phyloP scores from a whole-genome alignment of 2,888 invertebrate genomes.

The Allacma fusca region DNA sequence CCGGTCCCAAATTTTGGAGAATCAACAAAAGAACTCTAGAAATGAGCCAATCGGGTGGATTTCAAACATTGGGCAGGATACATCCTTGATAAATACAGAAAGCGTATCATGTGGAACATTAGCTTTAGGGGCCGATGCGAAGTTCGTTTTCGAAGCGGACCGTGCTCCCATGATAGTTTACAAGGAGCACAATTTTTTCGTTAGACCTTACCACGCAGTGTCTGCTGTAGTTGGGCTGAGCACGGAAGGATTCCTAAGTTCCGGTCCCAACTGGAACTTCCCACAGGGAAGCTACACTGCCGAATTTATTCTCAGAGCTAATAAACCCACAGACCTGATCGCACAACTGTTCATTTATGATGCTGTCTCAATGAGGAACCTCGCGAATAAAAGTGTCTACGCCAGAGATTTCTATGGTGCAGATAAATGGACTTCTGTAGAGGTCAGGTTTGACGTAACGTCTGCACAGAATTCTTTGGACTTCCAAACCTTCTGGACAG shows the following conservation, averaged over 20 bases:
- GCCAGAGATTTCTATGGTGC: slow-evolving; percentile 1
- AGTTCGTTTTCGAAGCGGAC: slow-evolving; percentile 44
- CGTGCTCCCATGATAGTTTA: neutral
- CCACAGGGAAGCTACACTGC: neutral
- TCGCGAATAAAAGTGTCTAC: neutral
- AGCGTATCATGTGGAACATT: slow-evolving; percentile 42
- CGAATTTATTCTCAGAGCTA: slow-evolving; percentile 4
- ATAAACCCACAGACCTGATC: neutral
- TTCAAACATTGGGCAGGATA: slow-evolving; percentile 39
- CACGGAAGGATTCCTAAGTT: neutral
- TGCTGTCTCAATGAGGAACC: neutral
- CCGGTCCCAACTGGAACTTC: slow-evolving; percentile 12
- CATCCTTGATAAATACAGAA: slow-evolving; percentile 48
- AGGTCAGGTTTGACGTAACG: neutral
- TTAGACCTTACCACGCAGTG: slow-evolving; percentile 20
- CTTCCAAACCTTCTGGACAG: slow-evolving; percentile 17
- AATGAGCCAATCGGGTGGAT: slow-evolving; percentile 45
- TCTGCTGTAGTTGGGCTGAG: slow-evolving; percentile 17
- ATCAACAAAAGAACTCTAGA: slow-evolving; percentile 40
- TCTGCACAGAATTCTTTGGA: neutral
- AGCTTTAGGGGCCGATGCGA: slow-evolving; percentile 42
- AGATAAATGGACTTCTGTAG: neutral
- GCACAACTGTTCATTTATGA: neutral
- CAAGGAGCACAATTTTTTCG: neutral
- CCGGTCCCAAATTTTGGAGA: slow-evolving; percentile 42